phyloP scores from a whole-genome alignment of 2,113 vertebrate genomes.

The Miniopterus natalensis region DNA sequence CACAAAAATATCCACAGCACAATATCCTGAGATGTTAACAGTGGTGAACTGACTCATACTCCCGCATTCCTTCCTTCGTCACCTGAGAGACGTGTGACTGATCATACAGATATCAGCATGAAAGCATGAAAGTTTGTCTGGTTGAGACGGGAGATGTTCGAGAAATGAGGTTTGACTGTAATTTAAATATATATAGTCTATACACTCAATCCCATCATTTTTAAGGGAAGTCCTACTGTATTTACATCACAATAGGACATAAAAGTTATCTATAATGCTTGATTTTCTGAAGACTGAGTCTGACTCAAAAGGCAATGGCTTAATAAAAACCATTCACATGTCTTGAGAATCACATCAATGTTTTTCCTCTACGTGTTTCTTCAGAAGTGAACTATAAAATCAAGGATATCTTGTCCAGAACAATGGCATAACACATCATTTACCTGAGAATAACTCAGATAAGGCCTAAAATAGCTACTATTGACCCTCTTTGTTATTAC shows the following conservation, averaged over 20 bases:
- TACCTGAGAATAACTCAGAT: neutral
- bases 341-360: neutral
- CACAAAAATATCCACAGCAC: no score
- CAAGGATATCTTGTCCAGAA: neutral
- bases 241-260: slow-evolving; percentile 31
- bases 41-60: no score
- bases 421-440: neutral
- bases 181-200: slow-evolving; percentile 23
- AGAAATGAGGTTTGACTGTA: neutral
- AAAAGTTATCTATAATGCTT: neutral
- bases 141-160: no score
- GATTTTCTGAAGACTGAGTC: slow-evolving; percentile 25
- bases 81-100: no score
- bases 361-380: neutral
- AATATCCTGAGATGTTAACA: no score
- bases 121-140: no score
- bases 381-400: slow-evolving; percentile 23
- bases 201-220: neutral
- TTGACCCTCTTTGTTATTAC: neutral
- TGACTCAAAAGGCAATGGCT: slow-evolving; percentile 10
- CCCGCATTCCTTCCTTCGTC: no score
- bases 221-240: slow-evolving; percentile 10
- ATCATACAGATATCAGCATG: no score
- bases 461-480: slow-evolving; percentile 36
- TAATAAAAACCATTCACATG: neutral